Conservation (phyloP, 1,140 invertebrate species). For the Drosophila prosaltans region DNA sequence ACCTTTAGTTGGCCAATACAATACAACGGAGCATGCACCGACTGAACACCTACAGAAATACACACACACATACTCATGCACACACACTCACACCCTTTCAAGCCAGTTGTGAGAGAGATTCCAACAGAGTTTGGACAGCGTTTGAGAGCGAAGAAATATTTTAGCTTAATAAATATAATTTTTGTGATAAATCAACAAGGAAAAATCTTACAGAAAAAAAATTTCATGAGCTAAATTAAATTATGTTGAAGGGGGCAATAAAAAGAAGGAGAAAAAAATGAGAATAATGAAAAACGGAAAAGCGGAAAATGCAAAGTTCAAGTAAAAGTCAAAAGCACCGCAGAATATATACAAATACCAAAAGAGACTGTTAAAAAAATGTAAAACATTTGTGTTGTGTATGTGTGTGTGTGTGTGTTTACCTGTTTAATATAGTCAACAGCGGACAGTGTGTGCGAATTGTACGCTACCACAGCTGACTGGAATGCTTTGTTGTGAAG, state of each 20-base stretch:
- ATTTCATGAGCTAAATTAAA: no score
- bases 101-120: conserved; percentile 70
- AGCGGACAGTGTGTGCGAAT: conserved; percentile 31
- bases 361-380: not conserved
- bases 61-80: not conserved
- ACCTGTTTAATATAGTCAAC: conserved; percentile 40
- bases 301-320: conserved; percentile 13
- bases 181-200: conserved; percentile 41
- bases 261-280: conserved; percentile 13
- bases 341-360: conserved; percentile 16
- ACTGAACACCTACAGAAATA: conserved; percentile 30
- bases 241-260: no score
- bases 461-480: conserved; percentile 16
- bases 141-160: not conserved
- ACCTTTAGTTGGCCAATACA: conserved; percentile 68
- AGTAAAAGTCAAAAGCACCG: conserved; percentile 38
- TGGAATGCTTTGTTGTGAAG: conserved; percentile 46
- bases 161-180: conserved; percentile 26
- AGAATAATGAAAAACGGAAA: conserved; percentile 13
- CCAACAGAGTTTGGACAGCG: conserved; percentile 57
- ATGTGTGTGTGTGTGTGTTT: conserved; percentile 30
- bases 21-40: conserved; percentile 78
- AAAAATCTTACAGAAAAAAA: no score
- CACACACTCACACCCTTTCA: conserved; percentile 13
- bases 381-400: conserved; percentile 11